phyloP scores from a whole-genome alignment of 2,888 invertebrate genomes.

The Drosophila neonasuta region DNA sequence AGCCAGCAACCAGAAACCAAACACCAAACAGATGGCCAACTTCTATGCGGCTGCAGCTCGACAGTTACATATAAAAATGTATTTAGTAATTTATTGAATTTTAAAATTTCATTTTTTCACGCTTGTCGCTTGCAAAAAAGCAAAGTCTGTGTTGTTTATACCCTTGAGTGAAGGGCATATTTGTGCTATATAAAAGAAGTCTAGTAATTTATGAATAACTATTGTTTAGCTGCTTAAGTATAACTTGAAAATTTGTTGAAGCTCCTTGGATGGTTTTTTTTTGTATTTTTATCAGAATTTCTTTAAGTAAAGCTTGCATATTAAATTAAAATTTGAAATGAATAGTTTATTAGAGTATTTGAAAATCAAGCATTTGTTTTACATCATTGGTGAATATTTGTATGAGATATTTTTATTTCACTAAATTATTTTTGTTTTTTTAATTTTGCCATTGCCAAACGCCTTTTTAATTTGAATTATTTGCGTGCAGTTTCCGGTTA shows the following conservation, averaged over 20 bases:
- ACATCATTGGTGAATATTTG: neutral
- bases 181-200: neutral
- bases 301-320: too few species aligned
- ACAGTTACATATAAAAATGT: constrained; percentile 32
- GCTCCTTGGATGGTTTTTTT: too few species aligned
- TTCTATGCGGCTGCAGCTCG: constrained; percentile 15
- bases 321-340: too few species aligned
- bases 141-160: constrained; percentile 16
- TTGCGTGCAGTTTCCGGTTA: constrained; percentile 45
- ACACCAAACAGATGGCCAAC: constrained; percentile 31
- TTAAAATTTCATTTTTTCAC: constrained; percentile 52
- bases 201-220: neutral
- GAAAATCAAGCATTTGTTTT: neutral
- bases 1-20: constrained; percentile 10
- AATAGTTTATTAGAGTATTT: neutral
- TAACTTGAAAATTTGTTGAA: too few species aligned
- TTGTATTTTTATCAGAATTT: neutral
- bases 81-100: constrained; percentile 69
- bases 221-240: neutral
- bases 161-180: neutral
- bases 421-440: constrained; percentile 24
- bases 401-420: neutral
- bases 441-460: constrained; percentile 39
- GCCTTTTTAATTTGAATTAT: constrained; percentile 59
- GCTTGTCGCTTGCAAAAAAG: constrained; percentile 19